A percentile compares a stretch with the other conserved stretches of the same genome.
These are phyloP conservation scores for Nomada lathburiana DNA, from an alignment of 2,888 invertebrate genomes.

Conservation along the genomic window DNA sequence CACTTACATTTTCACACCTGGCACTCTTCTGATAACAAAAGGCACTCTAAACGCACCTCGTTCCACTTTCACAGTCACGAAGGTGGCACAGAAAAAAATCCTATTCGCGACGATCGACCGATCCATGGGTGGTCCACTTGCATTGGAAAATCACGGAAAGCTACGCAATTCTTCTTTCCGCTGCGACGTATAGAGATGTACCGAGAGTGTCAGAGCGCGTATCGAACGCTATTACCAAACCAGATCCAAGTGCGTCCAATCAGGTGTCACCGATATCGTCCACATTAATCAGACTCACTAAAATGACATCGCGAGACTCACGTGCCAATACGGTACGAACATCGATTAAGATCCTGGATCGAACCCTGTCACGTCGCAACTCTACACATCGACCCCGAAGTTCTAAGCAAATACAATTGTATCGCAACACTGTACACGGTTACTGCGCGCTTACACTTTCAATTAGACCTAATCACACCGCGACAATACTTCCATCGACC, in stretches of 20 bases:
- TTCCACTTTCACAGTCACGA: constrained; percentile 43
- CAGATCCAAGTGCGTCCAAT: too few relatives aligned
- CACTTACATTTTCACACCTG: constrained; percentile 31
- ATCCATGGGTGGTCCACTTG: not conserved
- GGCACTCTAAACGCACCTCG: constrained; percentile 38
- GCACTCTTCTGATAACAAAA: constrained; percentile 32
- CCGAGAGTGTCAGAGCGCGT: too few relatives aligned
- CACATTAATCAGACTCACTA: too few relatives aligned
- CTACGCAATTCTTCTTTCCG: not conserved
- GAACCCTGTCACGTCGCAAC: not conserved
- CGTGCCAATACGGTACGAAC: too few relatives aligned
- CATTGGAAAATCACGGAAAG: not conserved
- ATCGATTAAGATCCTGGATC: not conserved
- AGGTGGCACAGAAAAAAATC: constrained; percentile 21
- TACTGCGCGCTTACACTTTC: too few relatives aligned
- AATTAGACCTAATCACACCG: not conserved
- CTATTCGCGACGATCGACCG: not conserved
- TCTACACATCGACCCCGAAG: not conserved
- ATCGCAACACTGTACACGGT: too few relatives aligned
- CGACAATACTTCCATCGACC: not conserved
- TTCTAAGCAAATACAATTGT: not conserved
- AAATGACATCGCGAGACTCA: too few relatives aligned
- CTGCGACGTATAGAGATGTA: too few relatives aligned
- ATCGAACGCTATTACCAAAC: too few relatives aligned
- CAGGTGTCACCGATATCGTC: too few relatives aligned